Base-by-base conservation (phyloP, 2,113 vertebrate species). In the Piprites chloris region DNA sequence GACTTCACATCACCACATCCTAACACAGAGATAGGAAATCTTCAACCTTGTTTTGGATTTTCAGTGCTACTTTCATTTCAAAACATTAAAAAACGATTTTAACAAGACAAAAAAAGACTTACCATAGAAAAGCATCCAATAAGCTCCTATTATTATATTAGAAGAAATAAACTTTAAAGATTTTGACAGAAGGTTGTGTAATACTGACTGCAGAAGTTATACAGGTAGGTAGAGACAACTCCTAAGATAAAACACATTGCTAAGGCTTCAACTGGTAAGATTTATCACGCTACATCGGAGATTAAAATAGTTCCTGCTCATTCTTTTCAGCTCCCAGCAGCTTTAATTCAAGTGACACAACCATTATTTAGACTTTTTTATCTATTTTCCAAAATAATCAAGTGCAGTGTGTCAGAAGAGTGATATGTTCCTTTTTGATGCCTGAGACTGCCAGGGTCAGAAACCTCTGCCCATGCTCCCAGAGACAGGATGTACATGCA, bases 401-500 rank as follows among this genome's bases (percentile, higher is more conserved):
- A 37, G n/a, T 12, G 18, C 27, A 33, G 7, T 30, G 46, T 27
- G 30, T 39, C 20, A 69, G 30, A 32, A 53, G 58, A 87, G 16
- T n/a, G 12, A 3, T 12, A 32, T 33, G 16, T 7, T 17, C 1
- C 15, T 14, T 19, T 26, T 46, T 21, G 22, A 80, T 33, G 39
- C 16, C 42, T 49, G 63, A 11, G 37, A 42, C 24, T 62, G 28
- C 21, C 62, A 55, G 52, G 53, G 41, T 47, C 90, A 65, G 47
- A 79, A 52, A 35, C 39, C 46, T 27, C 41, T 7, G 12, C 24
- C 37, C 39, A 5, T 4, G 19, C 18, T 75, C 66, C 44, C 46
- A 59, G 10, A 42, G 21, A 44, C 5, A 27, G 1, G 6, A 41
- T 9, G 5, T 30, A 37, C 0, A 30, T 50, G 6, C 28, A 49